phyloP scores from a whole-genome alignment of 2,888 invertebrate species.

The Tuberolachnus salignus region DNA sequence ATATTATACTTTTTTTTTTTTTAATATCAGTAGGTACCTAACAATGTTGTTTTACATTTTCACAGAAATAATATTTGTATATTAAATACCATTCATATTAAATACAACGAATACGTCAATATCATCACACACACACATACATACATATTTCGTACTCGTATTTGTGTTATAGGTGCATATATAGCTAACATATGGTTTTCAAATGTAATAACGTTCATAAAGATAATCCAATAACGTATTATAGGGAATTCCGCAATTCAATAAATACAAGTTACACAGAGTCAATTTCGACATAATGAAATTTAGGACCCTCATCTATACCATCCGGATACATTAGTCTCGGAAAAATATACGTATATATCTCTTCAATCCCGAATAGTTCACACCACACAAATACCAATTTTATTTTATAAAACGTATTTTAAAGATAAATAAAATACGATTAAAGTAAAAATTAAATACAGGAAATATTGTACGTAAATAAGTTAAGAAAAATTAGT shows the following conservation, averaged over 20 bases:
- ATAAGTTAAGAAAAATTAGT: too few relatives aligned
- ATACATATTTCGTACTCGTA: not conserved
- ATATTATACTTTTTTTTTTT: constrained; percentile 27
- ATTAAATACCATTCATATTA: not conserved
- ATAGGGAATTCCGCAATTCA: constrained; percentile 18
- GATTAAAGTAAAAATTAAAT: not conserved
- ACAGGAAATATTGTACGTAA: too few relatives aligned
- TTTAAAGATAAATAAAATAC: not conserved
- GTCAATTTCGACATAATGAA: constrained; percentile 38
- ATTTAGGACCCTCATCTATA: constrained; percentile 24
- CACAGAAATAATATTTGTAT: constrained; percentile 7
- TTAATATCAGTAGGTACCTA: constrained; percentile 10
- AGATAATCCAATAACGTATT: constrained; percentile 12
- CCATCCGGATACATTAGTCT: constrained; percentile 40
- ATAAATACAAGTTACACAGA: constrained; percentile 26
- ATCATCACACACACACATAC: not conserved
- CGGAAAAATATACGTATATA: too few relatives aligned
- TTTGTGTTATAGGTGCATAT: too few relatives aligned
- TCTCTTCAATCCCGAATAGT: not conserved
- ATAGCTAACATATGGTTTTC: not conserved
- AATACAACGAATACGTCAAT: not conserved
- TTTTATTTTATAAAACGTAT: constrained; percentile 4
- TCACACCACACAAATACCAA: constrained; percentile 4
- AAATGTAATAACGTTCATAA: constrained; percentile 21
- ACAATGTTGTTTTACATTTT: constrained; percentile 18